Conservation (phyloP, 2,888 invertebrate genomes). For the Mythimna lalbum region DNA sequence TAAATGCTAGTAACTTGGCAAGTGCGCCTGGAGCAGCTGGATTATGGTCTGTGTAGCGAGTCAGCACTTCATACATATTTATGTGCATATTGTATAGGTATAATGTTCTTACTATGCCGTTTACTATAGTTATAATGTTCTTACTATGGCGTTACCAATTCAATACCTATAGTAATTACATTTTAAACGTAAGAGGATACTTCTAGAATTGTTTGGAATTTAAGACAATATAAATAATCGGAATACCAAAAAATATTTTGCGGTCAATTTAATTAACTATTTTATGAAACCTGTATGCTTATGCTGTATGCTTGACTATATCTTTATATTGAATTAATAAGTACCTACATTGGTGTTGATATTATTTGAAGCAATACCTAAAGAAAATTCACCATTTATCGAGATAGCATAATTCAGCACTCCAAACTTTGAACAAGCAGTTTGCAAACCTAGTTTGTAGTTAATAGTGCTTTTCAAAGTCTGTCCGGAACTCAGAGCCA, state of each 20-base stretch:
- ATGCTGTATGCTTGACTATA: no score
- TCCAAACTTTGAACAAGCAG: constrained; percentile 37
- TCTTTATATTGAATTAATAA: not conserved
- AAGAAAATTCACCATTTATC: not conserved
- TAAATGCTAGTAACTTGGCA: constrained; percentile 36
- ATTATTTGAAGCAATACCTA: not conserved
- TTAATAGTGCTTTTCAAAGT: constrained; percentile 39
- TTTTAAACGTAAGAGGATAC: constrained; percentile 4
- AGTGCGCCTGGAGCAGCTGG: constrained; percentile 21
- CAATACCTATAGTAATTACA: not conserved
- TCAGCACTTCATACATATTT: constrained; percentile 45
- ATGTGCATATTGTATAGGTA: constrained; percentile 22
- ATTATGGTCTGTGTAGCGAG: constrained; percentile 32
- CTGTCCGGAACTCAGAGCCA: constrained; percentile 34
- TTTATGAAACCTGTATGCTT: not conserved
- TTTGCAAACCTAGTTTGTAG: constrained; percentile 40
- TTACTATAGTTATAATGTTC: constrained; percentile 7
- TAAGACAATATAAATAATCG: not conserved
- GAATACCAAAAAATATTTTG: not conserved
- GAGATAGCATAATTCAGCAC: constrained; percentile 9
- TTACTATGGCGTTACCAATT: constrained; percentile 5
- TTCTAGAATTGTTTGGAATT: not conserved
- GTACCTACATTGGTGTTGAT: no score
- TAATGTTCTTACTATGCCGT: constrained; percentile 4
- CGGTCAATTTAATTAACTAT: no score